Base-by-base conservation (phyloP, 2,113 vertebrate genomes). In the Orthonyx spaldingii region DNA sequence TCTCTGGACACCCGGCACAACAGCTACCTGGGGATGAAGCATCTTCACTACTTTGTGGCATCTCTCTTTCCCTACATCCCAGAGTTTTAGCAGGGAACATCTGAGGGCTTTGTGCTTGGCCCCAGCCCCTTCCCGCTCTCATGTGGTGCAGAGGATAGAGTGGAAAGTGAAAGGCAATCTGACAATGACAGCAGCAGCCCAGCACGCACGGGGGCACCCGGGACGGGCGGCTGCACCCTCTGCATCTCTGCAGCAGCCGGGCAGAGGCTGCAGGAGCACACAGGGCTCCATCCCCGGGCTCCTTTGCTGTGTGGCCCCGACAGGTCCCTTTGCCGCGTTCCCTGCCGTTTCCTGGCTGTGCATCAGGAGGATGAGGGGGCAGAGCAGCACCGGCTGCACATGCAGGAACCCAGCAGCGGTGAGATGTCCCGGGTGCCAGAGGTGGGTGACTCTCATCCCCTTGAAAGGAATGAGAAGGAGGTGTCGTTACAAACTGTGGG, bases 91-190 rank as follows among this genome's bases (percentile, higher is more conserved):
- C 59, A 84, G 27, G 16, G 30, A 80, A 19, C 16, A 39, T 5
- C 24, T 0, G 4, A 64, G 50, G 17, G 44, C 12, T 69, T 28
- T 35, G 30, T 57, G 41, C 26, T 47, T 12, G 46, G 26, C 35
- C 9, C 19, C 18, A 37, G 8, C 21, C 56, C 47, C 37, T 55
- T 37, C 71, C 42, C 1, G 0, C 37, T 44, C 18, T 61, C 37
- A 24, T 1, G 1, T 10, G 30, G 33, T 4, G 5, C 3, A 2
- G 53, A 70, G 21, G 11, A 22, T 22, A 18, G 28, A 1, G 4
- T 39, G 66, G 80, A 42, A 82, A 69, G 8, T 18, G 28, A 75
- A 77, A 35, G 0, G 1, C 18, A 53, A 24, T 15, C 17, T 39
- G 49, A n/a, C 66, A 39, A 14, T 1, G 10, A 52, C 44, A 83